Evolutionary conservation across 92 coral and sea anemone species (phyloP).

Genomic region (Nematostella vectensis): DNA sequence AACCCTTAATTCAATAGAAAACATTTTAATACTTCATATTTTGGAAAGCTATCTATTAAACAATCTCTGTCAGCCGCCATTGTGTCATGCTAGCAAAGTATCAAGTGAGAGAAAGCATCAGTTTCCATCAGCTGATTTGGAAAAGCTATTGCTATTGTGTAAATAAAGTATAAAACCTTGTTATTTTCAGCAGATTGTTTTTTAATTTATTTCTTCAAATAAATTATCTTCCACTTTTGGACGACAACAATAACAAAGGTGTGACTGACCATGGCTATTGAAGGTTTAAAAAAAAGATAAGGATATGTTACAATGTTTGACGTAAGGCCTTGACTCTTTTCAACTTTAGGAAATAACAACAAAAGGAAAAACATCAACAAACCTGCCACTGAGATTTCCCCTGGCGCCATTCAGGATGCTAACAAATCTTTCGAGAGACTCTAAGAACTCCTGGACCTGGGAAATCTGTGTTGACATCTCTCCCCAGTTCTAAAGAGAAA

Average conservation of each 20-base stretch:
- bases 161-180: not conserved
- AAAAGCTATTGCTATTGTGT: no score
- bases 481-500: conserved; percentile 97
- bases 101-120: no score
- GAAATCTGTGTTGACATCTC: conserved; percentile 71
- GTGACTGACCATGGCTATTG: no score
- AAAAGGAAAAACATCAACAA: not conserved
- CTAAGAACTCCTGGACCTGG: conserved; percentile 90
- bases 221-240: no score
- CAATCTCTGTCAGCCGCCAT: no score
- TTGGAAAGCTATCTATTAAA: not conserved
- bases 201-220: no score
- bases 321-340: not conserved
- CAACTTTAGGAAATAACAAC: not conserved
- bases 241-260: no score
- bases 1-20: conserved; percentile 32
- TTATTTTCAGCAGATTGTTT: no score
- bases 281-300: no score
- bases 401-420: conserved; percentile 85
- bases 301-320: no score
- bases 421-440: conserved; percentile 85
- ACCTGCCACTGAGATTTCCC: conserved; percentile 72
- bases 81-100: no score
- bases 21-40: not conserved
- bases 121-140: no score